Base-by-base conservation (phyloP, 1,140 invertebrate genomes). In the Anadara kagoshimensis region DNA sequence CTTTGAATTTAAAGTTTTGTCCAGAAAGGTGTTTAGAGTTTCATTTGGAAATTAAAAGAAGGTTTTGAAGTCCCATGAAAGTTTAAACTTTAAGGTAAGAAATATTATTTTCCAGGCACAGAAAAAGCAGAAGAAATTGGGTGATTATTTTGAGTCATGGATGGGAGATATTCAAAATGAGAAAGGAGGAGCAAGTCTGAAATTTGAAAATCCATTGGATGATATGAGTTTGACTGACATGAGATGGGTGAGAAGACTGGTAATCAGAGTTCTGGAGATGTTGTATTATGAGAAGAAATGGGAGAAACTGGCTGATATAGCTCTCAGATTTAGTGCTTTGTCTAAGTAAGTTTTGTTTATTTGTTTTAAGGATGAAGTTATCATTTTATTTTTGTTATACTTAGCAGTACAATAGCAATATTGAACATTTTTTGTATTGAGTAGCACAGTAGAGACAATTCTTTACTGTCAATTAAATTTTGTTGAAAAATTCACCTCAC, bases 301-400 rank as follows among this genome's bases (percentile, higher is more conserved):
- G 87, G 89, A 90, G 78, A 88, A 87, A 69, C 83, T 89, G 20
- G 84, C 86, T 5, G 85, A 89, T 51, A 79, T 90, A 29, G 85
- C 83, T 16, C 73, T 89, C 0, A 74, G 86, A 58, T 90, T 89
- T 69, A 89, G 79, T 75, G 87, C 87, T 44, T 54, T 90, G 3
- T 83, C 88, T 53, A 84, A 87, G 88, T 89, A 65, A 84, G 85
- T 64, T 45, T 5, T 36, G 7, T 36, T 36, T 36, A 7, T 36
- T 36, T 36, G 7, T 36, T 36, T 36, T 36, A 36, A 36, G 29
- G 29, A 36, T 36, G 2, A 3, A 36, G 29, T 36, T 36, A 7
- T 36, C 7, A 36, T 3, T 36, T 36, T 36, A 36, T 36, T 36
- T 36, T 7, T 7, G 7, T 36, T 36, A 36, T 3, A 36, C 29